Percentiles rank a stretch among this genome's conserved stretches.
phyloP scores from a whole-genome alignment of 1,140 invertebrate species.

The Drosophila lowei region DNA sequence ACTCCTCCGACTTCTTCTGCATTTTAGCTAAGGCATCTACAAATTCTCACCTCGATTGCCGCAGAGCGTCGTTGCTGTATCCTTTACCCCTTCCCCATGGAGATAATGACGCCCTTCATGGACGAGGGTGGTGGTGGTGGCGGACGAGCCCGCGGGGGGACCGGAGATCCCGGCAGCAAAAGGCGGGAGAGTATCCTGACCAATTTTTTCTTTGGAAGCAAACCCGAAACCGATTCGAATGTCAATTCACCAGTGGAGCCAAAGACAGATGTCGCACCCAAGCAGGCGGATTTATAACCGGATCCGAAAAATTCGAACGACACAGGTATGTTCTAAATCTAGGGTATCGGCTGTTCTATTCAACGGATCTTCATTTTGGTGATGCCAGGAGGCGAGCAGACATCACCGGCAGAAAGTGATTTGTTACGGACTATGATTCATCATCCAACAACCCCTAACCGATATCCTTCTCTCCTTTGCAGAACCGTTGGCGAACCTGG shows the following conservation, averaged over 20 bases:
- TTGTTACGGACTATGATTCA: conserved; percentile 6
- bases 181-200: not conserved
- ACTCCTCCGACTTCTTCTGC: not conserved
- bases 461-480: not conserved
- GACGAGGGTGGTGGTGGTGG: not conserved
- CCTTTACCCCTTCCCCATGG: conserved; percentile 97
- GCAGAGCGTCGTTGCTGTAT: conserved; percentile 98
- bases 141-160: conserved; percentile 1
- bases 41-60: conserved; percentile 96
- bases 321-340: no score
- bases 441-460: not conserved
- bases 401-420: conserved; percentile 1
- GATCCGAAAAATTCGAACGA: no score
- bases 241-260: no score
- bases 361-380: no score
- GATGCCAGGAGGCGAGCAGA: no score
- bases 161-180: not conserved
- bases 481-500: conserved; percentile 11
- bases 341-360: no score
- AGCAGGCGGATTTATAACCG: no score
- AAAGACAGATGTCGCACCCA: not conserved
- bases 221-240: not conserved
- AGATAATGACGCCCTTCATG: conserved; percentile 83
- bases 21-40: conserved; percentile 82
- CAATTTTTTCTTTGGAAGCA: conserved; percentile 10